Conservation (phyloP, 2,113 vertebrate genomes). For the Chrysemys picta region DNA sequence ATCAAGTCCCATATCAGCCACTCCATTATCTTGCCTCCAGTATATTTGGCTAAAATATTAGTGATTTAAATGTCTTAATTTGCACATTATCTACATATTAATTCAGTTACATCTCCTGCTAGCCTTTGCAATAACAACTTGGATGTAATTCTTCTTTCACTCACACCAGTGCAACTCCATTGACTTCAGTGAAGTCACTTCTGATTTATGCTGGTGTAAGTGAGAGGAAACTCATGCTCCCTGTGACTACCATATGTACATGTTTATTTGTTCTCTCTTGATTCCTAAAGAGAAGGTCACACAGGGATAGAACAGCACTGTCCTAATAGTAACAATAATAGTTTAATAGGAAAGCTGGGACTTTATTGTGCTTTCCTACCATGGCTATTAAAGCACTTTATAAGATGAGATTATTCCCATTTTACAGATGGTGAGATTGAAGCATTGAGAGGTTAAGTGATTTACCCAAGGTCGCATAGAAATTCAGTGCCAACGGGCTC, state of each 20-base stretch:
- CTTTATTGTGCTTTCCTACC: background rate
- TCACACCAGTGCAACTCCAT: background rate
- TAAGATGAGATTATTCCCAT: background rate
- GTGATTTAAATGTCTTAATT: background rate
- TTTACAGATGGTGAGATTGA: rapidly evolving
- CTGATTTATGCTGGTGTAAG: background rate
- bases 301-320: background rate
- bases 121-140: background rate
- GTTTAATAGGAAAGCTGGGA: background rate
- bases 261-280: background rate
- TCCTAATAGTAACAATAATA: background rate
- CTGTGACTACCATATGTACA: background rate
- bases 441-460: background rate
- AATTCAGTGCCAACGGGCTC: background rate
- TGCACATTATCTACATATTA: background rate
- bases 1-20: background rate
- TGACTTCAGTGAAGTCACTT: background rate
- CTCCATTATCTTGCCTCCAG: background rate
- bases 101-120: background rate
- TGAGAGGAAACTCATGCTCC: background rate
- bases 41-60: background rate
- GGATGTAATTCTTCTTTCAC: background rate
- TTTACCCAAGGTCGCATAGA: background rate
- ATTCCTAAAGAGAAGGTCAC: background rate
- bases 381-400: background rate